These are phyloP conservation scores for Zoanthus solanderi DNA, from an alignment of 92 coral and sea anemone genomes.

Conservation along the genomic window DNA sequence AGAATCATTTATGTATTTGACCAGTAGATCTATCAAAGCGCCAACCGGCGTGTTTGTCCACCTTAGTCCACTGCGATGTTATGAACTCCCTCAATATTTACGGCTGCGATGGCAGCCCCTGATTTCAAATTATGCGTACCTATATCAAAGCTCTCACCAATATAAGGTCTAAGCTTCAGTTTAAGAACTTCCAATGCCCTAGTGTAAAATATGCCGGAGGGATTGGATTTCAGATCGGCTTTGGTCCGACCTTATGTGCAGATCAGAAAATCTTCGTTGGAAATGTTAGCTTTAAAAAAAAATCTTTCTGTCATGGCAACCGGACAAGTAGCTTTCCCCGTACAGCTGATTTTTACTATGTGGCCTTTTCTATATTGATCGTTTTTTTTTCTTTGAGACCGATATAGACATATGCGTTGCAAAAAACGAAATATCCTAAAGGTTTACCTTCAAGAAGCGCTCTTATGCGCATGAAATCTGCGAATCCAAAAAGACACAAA, in stretches of 20 bases:
- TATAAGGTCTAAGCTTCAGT: not conserved
- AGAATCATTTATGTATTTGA: slow-evolving; percentile 20
- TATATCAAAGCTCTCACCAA: slow-evolving; percentile 12
- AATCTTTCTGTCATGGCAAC: no score
- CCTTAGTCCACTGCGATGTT: not conserved
- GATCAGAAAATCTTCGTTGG: no score
- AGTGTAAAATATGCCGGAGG: no score
- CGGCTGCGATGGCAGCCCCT: slow-evolving; percentile 9
- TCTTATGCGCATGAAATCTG: slow-evolving; percentile 22
- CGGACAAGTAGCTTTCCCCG: no score
- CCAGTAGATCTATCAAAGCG: slow-evolving; percentile 17
- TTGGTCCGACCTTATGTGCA: no score
- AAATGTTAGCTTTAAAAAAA: no score
- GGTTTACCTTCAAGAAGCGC: slow-evolving; percentile 38
- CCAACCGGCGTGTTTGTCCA: slow-evolving; percentile 47
- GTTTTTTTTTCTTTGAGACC: slow-evolving; percentile 9
- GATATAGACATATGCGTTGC: slow-evolving; percentile 3
- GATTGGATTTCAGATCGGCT: no score
- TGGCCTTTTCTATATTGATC: not conserved
- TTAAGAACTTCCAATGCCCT: no score
- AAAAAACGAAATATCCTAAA: slow-evolving; percentile 14
- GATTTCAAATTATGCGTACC: slow-evolving; percentile 20
- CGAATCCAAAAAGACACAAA: slow-evolving; percentile 16
- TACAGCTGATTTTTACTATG: no score
- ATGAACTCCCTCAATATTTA: slow-evolving; percentile 7